These are phyloP conservation scores for Taxidea taxus DNA, from an alignment of 2,113 vertebrate species.

Conservation along the genomic window DNA sequence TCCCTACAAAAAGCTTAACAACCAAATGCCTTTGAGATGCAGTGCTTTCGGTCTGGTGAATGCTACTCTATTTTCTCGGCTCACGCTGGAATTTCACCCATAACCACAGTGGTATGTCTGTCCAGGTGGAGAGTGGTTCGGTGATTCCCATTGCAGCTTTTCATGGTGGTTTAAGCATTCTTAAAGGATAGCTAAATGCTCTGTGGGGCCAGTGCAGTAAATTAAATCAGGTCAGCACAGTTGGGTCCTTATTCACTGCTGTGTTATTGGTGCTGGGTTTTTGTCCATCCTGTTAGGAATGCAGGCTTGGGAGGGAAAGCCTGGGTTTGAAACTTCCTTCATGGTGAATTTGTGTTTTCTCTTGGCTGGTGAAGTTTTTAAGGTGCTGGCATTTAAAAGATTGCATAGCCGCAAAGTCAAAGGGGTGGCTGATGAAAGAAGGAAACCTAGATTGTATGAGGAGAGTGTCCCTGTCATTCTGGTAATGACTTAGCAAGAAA, in stretches of 20 bases:
- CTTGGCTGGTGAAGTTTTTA: constrained; percentile 47
- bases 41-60: constrained; percentile 44
- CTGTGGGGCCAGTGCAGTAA: constrained; percentile 61
- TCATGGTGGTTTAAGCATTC: constrained; percentile 73
- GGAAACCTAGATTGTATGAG: constrained; percentile 65
- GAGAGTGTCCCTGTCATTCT: constrained; percentile 22
- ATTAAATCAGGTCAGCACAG: constrained; percentile 67
- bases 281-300: constrained; percentile 57
- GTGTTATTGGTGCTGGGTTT: constrained; percentile 56
- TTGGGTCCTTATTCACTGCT: constrained; percentile 57
- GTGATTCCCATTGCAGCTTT: constrained; percentile 71
- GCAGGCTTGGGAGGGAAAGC: constrained; percentile 34
- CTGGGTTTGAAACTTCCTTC: constrained; percentile 41
- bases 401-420: constrained; percentile 50
- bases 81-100: constrained; percentile 48
- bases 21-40: constrained; percentile 28
- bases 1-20: constrained; percentile 59
- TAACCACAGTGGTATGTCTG: constrained; percentile 60
- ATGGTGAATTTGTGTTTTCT: constrained; percentile 60
- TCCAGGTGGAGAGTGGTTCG: constrained; percentile 65
- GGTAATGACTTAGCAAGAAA: constrained; percentile 69
- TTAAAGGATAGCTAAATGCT: constrained; percentile 71
- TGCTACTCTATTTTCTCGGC: constrained; percentile 39
- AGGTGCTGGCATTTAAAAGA: constrained; percentile 54
- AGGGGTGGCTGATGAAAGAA: constrained; percentile 68